Evolutionary conservation across 2,113 vertebrate species (phyloP), one percentile per base, ranked within the genome.

Genomic region (Coracopsis vasa): DNA sequence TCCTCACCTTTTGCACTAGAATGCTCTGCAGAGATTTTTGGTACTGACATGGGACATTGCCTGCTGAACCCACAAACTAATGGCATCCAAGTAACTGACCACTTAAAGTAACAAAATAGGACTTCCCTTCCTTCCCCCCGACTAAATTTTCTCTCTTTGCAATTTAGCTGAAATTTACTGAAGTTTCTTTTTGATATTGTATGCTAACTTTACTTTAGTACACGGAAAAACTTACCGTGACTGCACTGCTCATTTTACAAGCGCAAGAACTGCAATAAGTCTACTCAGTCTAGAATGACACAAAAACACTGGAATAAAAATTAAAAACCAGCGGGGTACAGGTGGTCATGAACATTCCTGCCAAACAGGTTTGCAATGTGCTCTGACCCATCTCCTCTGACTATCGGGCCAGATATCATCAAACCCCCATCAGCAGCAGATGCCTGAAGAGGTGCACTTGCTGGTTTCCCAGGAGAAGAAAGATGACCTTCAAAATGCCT

Each of bases 401-500:
- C 71, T 85, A 62, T 60, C 62, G 1, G 0, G 78, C 58, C 45
- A 53, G 56, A 42, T 70, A 82, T 8, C 85, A 89, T 56, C 91
- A 80, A 94, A 90, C 71, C 78, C 91, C 42, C 78, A 53, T 14
- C 25, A 72, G 85, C 80, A 90, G 88, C 85, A 85, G 61, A 75
- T 77, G 79, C 87, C 94, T 80, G 44, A 72, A 94, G 70, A 95
- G 37, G n/a, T 62, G 56, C 66, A 48, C 88, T 91, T 85, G 88
- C 86, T 89, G 84, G 47, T 82, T 95, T 84, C 87, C 75, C 80
- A 23, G 56, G 51, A 94, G 67, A 82, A 91, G 73, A 74, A 94
- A 90, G 85, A 16, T 3, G 64, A 75, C 93, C 92, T 93, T 94
- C 88, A 85, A 69, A 89, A 92, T 48, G 72, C 73, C 89, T 89